Evolutionary conservation across 2,797 vertebrate species (phyloP).

Genomic region (Falco rusticolus): DNA sequence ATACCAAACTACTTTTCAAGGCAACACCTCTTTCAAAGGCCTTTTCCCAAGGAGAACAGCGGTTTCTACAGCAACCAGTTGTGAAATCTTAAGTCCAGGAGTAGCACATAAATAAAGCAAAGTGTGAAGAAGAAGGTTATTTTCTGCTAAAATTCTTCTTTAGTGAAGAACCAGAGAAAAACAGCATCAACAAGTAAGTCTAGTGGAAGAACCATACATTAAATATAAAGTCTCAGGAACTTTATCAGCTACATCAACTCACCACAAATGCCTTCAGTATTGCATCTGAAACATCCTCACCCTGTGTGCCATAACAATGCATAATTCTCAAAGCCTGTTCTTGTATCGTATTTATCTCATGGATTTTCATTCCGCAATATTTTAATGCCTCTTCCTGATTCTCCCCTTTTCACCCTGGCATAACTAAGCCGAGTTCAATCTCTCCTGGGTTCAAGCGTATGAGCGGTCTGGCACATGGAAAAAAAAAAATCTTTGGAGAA

Average conservation of each 20-base stretch:
- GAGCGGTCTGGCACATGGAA: neutral
- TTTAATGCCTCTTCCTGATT: neutral
- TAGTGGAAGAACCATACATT: neutral
- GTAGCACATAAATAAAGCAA: constrained; percentile 9
- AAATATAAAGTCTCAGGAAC: neutral
- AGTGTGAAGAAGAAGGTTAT: neutral
- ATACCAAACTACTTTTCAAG: neutral
- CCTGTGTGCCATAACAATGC: neutral
- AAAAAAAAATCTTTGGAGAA: neutral
- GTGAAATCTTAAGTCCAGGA: neutral
- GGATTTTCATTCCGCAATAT: neutral
- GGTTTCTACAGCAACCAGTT: constrained; percentile 29
- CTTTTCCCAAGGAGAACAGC: neutral
- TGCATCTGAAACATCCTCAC: neutral
- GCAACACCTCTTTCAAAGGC: neutral
- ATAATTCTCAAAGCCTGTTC: neutral
- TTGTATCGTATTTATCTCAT: neutral
- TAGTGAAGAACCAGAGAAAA: neutral
- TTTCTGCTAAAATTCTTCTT: neutral
- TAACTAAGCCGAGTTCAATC: neutral
- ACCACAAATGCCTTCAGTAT: neutral
- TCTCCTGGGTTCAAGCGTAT: neutral
- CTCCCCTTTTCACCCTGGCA: neutral
- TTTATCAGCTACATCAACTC: neutral
- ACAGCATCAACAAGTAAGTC: neutral